Base-by-base conservation (phyloP, 2,113 vertebrate genomes). In the Felis catus region DNA sequence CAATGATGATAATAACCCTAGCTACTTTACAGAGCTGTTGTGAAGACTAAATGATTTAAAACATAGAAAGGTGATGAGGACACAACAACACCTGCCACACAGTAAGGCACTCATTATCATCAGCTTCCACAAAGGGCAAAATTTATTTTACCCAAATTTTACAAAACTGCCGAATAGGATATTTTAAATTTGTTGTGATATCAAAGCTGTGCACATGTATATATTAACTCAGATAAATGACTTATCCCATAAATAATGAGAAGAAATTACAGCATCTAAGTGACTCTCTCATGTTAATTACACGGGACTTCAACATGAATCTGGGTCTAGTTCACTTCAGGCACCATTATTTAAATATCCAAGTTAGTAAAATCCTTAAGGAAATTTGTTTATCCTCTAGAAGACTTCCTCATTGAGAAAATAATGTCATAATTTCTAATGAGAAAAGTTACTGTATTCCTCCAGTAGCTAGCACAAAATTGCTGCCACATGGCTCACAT, bases 341-440 rank as follows among this genome's bases (percentile, higher is more conserved):
- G 36, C 4, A 92, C 16, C 18, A 85, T 19, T 90, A 78, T 39
- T 87, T 93, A 88, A 83, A 88, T 55, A 53, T 93, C 63, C 11
- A 84, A 61, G 71, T 96, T 63, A 97, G 45, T 80, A 74, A 96
- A 45, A 91, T 55, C 31, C 41, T 95, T 48, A 12, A 80, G n/a
- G 71, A 95, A 80, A 85, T 89, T 16, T 83, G 27, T 88, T 93
- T 80, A 79, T n/a, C 66, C 12, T 95, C 12, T 81, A 74, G 87
- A 91, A 81, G 19, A 65, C 9, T 10, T 74, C 63, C 2, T 91
- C 3, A 65, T 3, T 78, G 10, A n/a, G 39, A 90, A 95, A 91
- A 84, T 53, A 55, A 82, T 63, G 63, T 80, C 6, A 0, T 58
- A 94, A 51, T 14, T 88, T 88, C 23, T 74, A 83, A 45, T 25